Conservation (phyloP, 2,888 invertebrate species). For the Leucania comma region DNA sequence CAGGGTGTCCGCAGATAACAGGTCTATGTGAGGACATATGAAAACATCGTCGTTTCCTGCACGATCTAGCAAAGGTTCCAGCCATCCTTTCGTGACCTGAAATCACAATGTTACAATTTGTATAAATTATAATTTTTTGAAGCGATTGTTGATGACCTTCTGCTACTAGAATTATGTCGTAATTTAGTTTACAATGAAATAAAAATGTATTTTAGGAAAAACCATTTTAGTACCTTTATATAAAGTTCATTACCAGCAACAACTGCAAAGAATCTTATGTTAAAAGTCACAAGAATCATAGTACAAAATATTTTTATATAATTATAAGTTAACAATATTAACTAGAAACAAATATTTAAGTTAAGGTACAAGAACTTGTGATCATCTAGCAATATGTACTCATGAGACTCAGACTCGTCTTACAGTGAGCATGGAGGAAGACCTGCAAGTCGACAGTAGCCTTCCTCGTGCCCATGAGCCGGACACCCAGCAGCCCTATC, state of each 20-base stretch:
- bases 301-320: no score
- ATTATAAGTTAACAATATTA: no score
- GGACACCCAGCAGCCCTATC: constrained; percentile 96
- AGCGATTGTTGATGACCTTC: background rate
- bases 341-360: no score
- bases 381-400: no score
- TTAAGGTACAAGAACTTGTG: no score
- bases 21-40: constrained; percentile 87
- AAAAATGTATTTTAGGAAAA: background rate
- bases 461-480: constrained; percentile 95
- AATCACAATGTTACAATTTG: constrained; percentile 49
- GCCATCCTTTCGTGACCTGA: constrained; percentile 92
- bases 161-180: background rate
- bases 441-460: constrained; percentile 96
- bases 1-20: constrained; percentile 98
- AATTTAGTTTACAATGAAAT: background rate
- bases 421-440: constrained; percentile 96
- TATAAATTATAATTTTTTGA: background rate
- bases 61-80: constrained; percentile 89
- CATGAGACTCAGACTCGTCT: constrained; percentile 89
- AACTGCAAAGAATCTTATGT: background rate
- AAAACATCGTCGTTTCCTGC: constrained; percentile 89
- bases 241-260: no score
- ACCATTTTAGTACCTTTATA: background rate
- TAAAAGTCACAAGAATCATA: no score